phyloP scores from a whole-genome alignment of 2,113 vertebrate genomes.

The Ciconia maguari region DNA sequence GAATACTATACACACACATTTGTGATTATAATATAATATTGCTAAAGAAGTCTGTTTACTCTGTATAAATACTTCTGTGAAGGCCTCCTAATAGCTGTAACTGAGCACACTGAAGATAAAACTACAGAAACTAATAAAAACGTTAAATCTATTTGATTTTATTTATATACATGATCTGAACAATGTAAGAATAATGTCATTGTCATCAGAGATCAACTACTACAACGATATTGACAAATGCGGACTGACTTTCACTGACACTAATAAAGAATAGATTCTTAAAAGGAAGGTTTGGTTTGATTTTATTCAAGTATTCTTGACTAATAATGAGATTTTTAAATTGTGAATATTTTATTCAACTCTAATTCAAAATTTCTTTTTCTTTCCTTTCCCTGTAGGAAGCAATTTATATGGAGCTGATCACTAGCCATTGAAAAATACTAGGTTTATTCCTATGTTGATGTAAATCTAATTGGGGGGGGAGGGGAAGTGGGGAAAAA shows the following conservation, averaged over 20 bases:
- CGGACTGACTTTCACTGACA: no score
- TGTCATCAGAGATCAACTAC: background rate
- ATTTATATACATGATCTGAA: background rate
- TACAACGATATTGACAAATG: background rate
- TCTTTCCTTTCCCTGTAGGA: background rate
- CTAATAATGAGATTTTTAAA: background rate
- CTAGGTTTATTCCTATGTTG: background rate
- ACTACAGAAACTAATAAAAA: background rate
- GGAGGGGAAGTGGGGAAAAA: accelerated
- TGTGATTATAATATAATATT: background rate
- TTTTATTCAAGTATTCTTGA: background rate
- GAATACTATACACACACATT: no score
- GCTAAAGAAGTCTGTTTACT: background rate
- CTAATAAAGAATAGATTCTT: background rate
- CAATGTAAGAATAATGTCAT: background rate
- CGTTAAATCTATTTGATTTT: background rate
- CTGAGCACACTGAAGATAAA: background rate
- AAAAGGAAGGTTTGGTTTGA: background rate
- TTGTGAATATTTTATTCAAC: background rate
- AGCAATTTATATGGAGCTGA: accelerated
- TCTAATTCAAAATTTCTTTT: background rate
- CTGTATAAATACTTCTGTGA: background rate
- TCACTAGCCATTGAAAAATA: background rate
- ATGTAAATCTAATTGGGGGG: background rate
- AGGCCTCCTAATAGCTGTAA: background rate